These are phyloP conservation scores for Delia radicum DNA, from an alignment of 1,140 invertebrate genomes.

Conservation along the genomic window DNA sequence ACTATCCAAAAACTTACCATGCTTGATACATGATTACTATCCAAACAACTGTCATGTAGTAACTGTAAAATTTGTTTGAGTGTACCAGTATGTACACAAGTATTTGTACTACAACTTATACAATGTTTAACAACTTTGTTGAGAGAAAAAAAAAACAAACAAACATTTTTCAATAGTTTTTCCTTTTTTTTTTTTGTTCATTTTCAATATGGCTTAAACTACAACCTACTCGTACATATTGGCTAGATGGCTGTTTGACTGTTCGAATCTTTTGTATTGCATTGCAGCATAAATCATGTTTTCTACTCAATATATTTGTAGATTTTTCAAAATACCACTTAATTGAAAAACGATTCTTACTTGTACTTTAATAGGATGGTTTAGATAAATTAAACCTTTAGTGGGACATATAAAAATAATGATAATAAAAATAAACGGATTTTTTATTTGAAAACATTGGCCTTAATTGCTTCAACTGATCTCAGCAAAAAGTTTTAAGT, in stretches of 20 bases:
- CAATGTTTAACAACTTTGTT: conserved; percentile 2
- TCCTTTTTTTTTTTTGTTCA: background rate
- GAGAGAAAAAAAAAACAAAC: background rate
- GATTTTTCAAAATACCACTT: background rate
- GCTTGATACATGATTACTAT: too few species aligned
- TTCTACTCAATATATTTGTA: conserved; percentile 2
- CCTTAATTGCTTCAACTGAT: too few species aligned
- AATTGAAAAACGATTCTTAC: background rate
- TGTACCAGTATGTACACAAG: too few species aligned
- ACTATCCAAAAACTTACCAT: too few species aligned
- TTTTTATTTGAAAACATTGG: too few species aligned
- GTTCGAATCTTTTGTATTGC: background rate
- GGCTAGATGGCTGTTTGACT: background rate
- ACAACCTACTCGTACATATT: background rate
- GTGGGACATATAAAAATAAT: too few species aligned
- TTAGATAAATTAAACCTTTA: background rate
- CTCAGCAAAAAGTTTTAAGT: too few species aligned
- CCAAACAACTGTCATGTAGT: too few species aligned
- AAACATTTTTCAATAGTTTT: background rate
- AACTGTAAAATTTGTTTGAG: too few species aligned
- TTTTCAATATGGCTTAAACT: background rate
- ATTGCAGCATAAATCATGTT: background rate
- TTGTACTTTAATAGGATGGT: background rate
- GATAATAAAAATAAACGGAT: too few species aligned
- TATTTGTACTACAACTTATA: too few species aligned